Percentiles rank a stretch among this genome's conserved stretches.
phyloP scores from a whole-genome alignment of 1,140 invertebrate species.

The Aphidius gifuensis region DNA sequence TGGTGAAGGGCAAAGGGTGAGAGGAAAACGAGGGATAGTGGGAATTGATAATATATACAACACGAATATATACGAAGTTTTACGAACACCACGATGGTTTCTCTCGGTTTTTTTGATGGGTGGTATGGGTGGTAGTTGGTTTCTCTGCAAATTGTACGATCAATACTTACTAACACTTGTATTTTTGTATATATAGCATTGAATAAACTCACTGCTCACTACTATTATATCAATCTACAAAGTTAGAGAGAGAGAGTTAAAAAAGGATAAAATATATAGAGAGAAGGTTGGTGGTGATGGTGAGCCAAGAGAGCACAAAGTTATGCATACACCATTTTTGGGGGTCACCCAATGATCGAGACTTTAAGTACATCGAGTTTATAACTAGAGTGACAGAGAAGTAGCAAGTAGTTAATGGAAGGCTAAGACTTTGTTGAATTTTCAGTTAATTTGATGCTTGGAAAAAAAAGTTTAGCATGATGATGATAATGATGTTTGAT shows the following conservation, averaged over 20 bases:
- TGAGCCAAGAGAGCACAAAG: slow-evolving; percentile 47
- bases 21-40: slow-evolving; percentile 32
- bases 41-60: neutral
- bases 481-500: too few relatives aligned
- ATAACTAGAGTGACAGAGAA: slow-evolving; percentile 11
- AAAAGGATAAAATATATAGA: too few relatives aligned
- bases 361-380: slow-evolving; percentile 15
- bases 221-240: neutral
- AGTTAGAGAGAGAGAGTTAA: neutral
- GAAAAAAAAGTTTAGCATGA: too few relatives aligned
- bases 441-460: too few relatives aligned
- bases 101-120: slow-evolving; percentile 23
- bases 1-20: slow-evolving; percentile 22
- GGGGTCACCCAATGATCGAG: slow-evolving; percentile 30
- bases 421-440: too few relatives aligned
- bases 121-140: slow-evolving; percentile 31
- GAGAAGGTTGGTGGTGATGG: slow-evolving; percentile 1
- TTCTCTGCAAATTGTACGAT: slow-evolving; percentile 35
- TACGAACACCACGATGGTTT: slow-evolving; percentile 37
- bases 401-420: neutral
- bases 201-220: neutral
- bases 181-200: neutral
- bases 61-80: slow-evolving; percentile 36
- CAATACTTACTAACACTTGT: slow-evolving; percentile 32
- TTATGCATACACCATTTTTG: slow-evolving; percentile 46